Conservation (phyloP, 2,113 vertebrate genomes). For the human region GRCh38 chr1:74464501-74465000, state of each 20-base stretch:
- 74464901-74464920: not conserved
- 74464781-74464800: not conserved
- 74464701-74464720: not conserved
- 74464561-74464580: not conserved
- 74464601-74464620: not conserved
- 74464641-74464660: not conserved
- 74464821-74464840: not conserved
- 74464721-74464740: not conserved
- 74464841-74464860: not conserved
- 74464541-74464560: not conserved
- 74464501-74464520: not conserved
- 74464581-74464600: not conserved
- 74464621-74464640: not conserved
- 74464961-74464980: not conserved
- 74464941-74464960: not conserved
- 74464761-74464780: not conserved
- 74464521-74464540: not conserved
- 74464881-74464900: not conserved
- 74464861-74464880: not conserved
- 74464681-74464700: not conserved
- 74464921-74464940: not conserved
- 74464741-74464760: not conserved
- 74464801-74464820: not conserved
- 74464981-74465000: not conserved
- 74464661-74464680: not conserved